Percentiles rank a stretch among this genome's conserved stretches.
Conservation (phyloP, 2,888 invertebrate species). For the Augiades crinisus region DNA sequence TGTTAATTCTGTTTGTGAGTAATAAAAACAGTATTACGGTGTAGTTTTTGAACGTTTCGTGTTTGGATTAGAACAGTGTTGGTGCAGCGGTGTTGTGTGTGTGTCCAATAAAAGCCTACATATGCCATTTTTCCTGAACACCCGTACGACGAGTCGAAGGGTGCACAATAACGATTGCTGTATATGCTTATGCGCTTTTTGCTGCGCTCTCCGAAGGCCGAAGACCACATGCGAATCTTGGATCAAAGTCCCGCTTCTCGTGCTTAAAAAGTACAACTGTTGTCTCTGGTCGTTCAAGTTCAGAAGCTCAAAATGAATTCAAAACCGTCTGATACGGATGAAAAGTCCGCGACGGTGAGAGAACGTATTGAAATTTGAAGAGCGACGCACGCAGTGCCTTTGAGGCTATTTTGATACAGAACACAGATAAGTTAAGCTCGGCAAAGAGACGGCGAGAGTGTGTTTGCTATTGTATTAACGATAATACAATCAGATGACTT, state of each 20-base stretch:
- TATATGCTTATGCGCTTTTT: slow-evolving; percentile 61
- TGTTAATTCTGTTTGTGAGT: slow-evolving; percentile 14
- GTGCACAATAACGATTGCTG: slow-evolving; percentile 61
- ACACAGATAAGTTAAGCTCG: slow-evolving; percentile 37
- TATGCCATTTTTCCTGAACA: slow-evolving; percentile 68
- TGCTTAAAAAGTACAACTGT: slow-evolving; percentile 70
- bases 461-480: slow-evolving; percentile 45
- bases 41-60: not conserved
- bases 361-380: slow-evolving; percentile 8
- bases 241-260: slow-evolving; percentile 62
- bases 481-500: slow-evolving; percentile 27
- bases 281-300: slow-evolving; percentile 74
- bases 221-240: slow-evolving; percentile 62
- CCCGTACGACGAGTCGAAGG: slow-evolving; percentile 61
- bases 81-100: slow-evolving; percentile 18
- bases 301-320: slow-evolving; percentile 37
- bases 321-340: not conserved
- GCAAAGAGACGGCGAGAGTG: slow-evolving; percentile 44
- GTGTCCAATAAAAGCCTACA: slow-evolving; percentile 60
- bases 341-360: slow-evolving; percentile 13
- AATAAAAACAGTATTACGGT: not conserved
- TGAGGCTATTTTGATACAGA: slow-evolving; percentile 29
- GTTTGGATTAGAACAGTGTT: slow-evolving; percentile 1
- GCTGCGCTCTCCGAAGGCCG: slow-evolving; percentile 59
- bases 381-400: slow-evolving; percentile 16